Conservation (phyloP, 2,797 vertebrate species). For the Champsocephalus esox region DNA sequence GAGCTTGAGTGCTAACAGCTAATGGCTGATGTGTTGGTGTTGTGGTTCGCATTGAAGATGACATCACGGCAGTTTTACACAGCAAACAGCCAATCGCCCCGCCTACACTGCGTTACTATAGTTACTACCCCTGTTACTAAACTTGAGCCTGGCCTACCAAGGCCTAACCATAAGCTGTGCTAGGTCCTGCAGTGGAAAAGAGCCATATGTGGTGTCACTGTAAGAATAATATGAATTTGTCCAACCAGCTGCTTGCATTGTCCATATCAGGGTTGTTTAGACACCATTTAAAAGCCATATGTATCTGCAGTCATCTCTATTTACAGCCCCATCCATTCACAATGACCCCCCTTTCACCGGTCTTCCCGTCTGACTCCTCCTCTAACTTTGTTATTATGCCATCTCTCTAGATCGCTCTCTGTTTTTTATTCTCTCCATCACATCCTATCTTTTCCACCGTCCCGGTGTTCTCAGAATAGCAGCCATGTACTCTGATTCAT, state of each 20-base stretch:
- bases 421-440: conserved; percentile 45
- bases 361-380: conserved; percentile 62
- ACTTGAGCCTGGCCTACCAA: no score
- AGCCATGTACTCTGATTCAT: conserved; percentile 69
- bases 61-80: no score
- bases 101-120: no score
- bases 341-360: conserved; percentile 50
- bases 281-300: conserved; percentile 59
- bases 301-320: conserved; percentile 49
- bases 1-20: no score
- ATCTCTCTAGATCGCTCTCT: conserved; percentile 50
- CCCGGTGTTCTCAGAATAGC: conserved; percentile 72
- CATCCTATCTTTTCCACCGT: conserved; percentile 60
- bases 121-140: no score
- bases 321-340: conserved; percentile 60
- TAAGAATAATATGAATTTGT: conserved; percentile 32
- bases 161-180: no score
- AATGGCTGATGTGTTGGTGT: no score
- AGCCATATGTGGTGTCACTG: conserved; percentile 29
- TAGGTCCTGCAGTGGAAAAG: no score
- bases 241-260: conserved; percentile 45
- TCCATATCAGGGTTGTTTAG: conserved; percentile 49
- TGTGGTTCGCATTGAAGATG: no score
- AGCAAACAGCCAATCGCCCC: no score
- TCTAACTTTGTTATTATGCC: conserved; percentile 73